These are phyloP conservation scores for Phrynocephalus versicolor DNA, from an alignment of 2,113 vertebrate genomes.

Conservation along the genomic window DNA sequence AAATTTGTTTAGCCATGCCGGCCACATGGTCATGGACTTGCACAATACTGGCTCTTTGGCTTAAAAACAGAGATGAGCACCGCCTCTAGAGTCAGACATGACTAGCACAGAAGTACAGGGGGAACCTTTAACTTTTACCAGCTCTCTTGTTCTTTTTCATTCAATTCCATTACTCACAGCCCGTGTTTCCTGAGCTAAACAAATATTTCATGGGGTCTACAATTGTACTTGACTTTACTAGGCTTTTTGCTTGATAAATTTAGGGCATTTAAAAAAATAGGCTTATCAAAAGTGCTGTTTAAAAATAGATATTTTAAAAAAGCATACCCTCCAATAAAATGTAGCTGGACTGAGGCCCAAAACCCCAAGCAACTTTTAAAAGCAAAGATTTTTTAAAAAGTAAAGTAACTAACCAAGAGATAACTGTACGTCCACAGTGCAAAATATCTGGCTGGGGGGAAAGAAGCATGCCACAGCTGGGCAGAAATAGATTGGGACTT, in stretches of 20 bases:
- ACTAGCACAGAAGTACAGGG: too few relatives aligned
- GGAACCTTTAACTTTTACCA: too few relatives aligned
- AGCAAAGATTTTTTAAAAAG: conserved; percentile 43
- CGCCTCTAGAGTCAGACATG: too few relatives aligned
- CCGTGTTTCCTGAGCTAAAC: too few relatives aligned
- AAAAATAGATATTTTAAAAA: conserved; percentile 49
- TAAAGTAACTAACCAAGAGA: conserved; percentile 1
- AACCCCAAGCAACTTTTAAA: conserved; percentile 41
- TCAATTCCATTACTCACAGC: too few relatives aligned
- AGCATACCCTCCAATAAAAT: conserved; percentile 34
- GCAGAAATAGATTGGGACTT: neutral
- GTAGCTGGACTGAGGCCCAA: conserved; percentile 49
- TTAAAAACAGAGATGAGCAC: too few relatives aligned
- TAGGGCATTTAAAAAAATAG: conserved; percentile 43
- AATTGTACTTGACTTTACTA: neutral
- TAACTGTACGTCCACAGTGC: neutral
- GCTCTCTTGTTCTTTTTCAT: too few relatives aligned
- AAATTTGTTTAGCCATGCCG: too few relatives aligned
- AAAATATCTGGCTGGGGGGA: neutral
- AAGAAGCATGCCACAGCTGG: neutral
- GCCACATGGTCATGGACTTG: too few relatives aligned
- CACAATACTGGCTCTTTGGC: too few relatives aligned
- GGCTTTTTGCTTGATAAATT: conserved; percentile 39
- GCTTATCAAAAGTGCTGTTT: conserved; percentile 50
- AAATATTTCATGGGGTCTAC: too few relatives aligned